Evolutionary conservation across 2,888 invertebrate species (phyloP).

Genomic region (Philopedon plagiatum): DNA sequence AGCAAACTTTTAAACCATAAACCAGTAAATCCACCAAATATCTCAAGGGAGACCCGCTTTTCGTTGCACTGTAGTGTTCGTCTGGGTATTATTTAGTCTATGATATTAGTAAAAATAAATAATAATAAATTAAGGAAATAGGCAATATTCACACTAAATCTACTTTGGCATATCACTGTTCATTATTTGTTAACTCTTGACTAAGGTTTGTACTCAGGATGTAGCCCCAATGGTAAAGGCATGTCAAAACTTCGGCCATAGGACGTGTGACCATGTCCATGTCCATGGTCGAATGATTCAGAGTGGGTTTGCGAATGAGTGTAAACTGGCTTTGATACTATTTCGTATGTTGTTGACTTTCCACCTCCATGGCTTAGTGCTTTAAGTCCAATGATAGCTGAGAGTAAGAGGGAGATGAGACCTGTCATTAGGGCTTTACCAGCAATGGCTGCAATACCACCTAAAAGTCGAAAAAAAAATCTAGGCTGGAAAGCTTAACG

Average conservation of each 20-base stretch:
- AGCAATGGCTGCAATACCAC: constrained; percentile 83
- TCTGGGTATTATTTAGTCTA: background rate
- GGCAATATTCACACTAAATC: constrained; percentile 18
- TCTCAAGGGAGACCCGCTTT: too few species aligned
- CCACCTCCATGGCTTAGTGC: constrained; percentile 78
- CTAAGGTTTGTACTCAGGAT: constrained; percentile 74
- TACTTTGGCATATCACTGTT: constrained; percentile 43
- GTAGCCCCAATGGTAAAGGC: constrained; percentile 66
- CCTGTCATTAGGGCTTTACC: constrained; percentile 89
- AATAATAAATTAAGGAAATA: constrained; percentile 28
- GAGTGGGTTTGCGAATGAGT: constrained; percentile 79
- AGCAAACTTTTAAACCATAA: too few species aligned
- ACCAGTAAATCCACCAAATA: too few species aligned
- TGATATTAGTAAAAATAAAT: constrained; percentile 27
- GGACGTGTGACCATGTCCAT: constrained; percentile 69
- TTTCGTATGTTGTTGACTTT: constrained; percentile 85
- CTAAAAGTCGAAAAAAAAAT: too few species aligned
- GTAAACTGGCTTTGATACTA: constrained; percentile 86
- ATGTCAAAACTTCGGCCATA: constrained; percentile 71
- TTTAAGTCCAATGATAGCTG: constrained; percentile 84
- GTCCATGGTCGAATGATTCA: constrained; percentile 76
- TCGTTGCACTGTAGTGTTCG: background rate
- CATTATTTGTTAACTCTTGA: background rate
- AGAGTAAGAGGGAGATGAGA: constrained; percentile 83
- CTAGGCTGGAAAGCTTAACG: too few species aligned